Base-by-base conservation (phyloP, 1,140 invertebrate genomes). In the Drosophila saltans region DNA sequence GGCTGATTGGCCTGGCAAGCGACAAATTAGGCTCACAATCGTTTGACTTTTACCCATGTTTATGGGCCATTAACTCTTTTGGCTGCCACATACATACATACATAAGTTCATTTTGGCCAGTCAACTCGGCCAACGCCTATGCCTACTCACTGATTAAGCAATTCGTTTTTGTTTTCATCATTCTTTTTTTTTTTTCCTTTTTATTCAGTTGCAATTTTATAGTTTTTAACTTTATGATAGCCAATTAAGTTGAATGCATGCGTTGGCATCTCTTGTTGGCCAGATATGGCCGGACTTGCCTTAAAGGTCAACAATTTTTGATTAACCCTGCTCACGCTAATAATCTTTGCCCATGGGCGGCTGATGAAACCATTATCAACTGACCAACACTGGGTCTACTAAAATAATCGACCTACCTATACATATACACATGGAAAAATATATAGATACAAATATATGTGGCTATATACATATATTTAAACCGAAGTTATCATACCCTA, bases 11-110 rank as follows among this genome's bases (percentile, higher is more conserved):
- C 75, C 72, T 85, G 82, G 82, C 82, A 81, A 85, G 82, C 83
- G 82, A 86, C 82, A 86, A 86, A 86, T 86, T 86, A 86, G 83
- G 72, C 84, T 71, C 67, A 78, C 72, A 86, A 83, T 88, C 80
- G 83, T 80, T 89, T 88, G 80, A 88, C 83, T 86, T 75, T 70
- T 76, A 69, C 83, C 45, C 84, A 75, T 82, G 83, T 88, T 86
- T 86, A 86, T 88, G 67, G 72, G 57, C 83, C 80, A 86, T 86
- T 88, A 86, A 82, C 68, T 76, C 45, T 52, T 52, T 43, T 43
- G 11, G 67, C 58, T 62, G 55, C 45, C 55, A 56, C 58, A 75
- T 40, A 75, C 26, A 63, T 86, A 79, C 78, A 65, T 69, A 56
- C 58, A 75, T 40, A 75, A 52, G 66, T 86, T 81, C 78, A 65